Evolutionary conservation across 2,797 vertebrate species (phyloP).

Genomic region (Kryptolebias ocellatus): DNA sequence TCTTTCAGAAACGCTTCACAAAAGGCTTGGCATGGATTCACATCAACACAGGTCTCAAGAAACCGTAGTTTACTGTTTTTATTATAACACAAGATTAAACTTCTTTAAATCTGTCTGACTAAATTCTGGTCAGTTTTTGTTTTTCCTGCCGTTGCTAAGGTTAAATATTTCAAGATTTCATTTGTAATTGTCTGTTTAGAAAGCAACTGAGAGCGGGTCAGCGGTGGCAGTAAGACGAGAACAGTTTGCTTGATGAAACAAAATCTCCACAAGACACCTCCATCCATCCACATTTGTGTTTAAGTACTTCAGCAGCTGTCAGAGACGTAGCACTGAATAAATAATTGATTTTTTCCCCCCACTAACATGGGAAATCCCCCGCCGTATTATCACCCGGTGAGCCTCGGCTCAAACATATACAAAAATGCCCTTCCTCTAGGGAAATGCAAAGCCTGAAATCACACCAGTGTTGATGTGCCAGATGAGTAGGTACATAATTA

Average conservation of each 20-base stretch:
- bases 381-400: conserved; percentile 33
- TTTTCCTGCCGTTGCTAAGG: neutral
- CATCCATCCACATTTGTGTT: conserved; percentile 58
- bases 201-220: conserved; percentile 5
- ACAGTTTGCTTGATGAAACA: conserved; percentile 2
- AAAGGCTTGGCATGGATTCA: neutral
- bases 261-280: conserved; percentile 61
- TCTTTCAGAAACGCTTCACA: neutral
- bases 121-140: too few species aligned
- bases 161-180: neutral
- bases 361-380: conserved; percentile 55
- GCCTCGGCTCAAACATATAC: conserved; percentile 37
- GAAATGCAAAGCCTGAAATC: conserved; percentile 19
- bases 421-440: conserved; percentile 23
- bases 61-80: neutral
- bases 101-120: neutral
- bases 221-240: conserved; percentile 11
- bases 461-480: conserved; percentile 22
- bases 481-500: conserved; percentile 35
- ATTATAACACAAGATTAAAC: neutral
- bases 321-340: conserved; percentile 69
- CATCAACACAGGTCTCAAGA: neutral
- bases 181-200: neutral
- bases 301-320: conserved; percentile 61
- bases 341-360: conserved; percentile 71